Conservation (phyloP, 2,888 invertebrate species). For the Ethmia dodecea region DNA sequence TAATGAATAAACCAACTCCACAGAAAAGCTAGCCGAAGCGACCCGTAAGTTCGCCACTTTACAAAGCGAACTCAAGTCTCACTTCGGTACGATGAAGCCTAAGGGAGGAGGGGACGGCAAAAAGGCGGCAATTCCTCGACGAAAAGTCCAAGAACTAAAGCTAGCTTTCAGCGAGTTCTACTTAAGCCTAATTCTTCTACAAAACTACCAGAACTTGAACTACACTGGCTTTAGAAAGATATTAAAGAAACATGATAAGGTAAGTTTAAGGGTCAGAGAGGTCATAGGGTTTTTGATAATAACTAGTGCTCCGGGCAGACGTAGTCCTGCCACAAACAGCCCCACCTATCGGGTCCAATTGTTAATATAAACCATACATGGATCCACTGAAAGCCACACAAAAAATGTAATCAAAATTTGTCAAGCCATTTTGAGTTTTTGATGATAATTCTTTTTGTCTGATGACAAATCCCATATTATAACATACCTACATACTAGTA, state of each 20-base stretch:
- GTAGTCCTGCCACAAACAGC: too few relatives aligned
- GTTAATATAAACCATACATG: too few relatives aligned
- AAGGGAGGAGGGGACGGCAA: slow-evolving; percentile 59
- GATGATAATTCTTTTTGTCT: too few relatives aligned
- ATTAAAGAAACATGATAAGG: slow-evolving; percentile 99
- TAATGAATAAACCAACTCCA: slow-evolving; percentile 20
- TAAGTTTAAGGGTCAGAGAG: too few relatives aligned
- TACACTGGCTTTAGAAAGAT: slow-evolving; percentile 99
- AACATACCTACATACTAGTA: too few relatives aligned
- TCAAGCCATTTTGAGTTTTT: too few relatives aligned
- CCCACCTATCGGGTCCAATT: too few relatives aligned
- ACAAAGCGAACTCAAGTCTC: slow-evolving; percentile 88
- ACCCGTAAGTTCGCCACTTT: slow-evolving; percentile 95
- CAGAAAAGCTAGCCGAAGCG: slow-evolving; percentile 98
- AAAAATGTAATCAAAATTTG: too few relatives aligned
- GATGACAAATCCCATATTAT: too few relatives aligned
- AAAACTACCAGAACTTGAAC: slow-evolving; percentile 99
- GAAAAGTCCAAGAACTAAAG: slow-evolving; percentile 94
- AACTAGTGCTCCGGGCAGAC: too few relatives aligned
- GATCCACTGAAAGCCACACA: too few relatives aligned
- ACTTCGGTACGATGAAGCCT: slow-evolving; percentile 75
- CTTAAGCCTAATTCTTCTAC: slow-evolving; percentile 94
- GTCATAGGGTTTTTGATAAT: too few relatives aligned
- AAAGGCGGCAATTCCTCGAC: slow-evolving; percentile 79
- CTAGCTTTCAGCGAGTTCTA: slow-evolving; percentile 99